A percentile compares a stretch with the other conserved stretches of the same genome.
These are phyloP conservation scores for Sparidentex hasta DNA, from an alignment of 2,797 vertebrate genomes.

Conservation along the genomic window DNA sequence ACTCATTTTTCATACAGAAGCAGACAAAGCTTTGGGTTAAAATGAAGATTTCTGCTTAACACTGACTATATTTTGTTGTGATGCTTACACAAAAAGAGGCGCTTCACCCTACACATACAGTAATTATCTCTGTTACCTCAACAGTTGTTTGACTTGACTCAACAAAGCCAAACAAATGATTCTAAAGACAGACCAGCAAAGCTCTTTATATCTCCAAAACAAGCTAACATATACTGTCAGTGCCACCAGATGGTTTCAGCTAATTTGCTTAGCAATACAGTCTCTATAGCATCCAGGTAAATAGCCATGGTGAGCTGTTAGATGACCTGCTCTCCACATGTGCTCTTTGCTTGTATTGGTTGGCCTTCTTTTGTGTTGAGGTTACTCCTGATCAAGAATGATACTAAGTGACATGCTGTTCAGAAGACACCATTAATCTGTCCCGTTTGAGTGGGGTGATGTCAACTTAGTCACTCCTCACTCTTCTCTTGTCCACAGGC, in stretches of 20 bases:
- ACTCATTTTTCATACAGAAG: neutral
- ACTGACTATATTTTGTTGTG: neutral
- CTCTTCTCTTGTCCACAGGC: neutral
- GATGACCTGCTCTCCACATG: conserved; percentile 6
- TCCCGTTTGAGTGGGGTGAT: conserved; percentile 10
- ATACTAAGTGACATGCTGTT: conserved; percentile 13
- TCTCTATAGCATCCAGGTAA: conserved; percentile 41
- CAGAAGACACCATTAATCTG: neutral
- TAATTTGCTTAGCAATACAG: conserved; percentile 24
- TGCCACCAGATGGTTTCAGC: neutral
- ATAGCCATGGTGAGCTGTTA: neutral
- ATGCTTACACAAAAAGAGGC: neutral
- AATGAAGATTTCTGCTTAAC: neutral
- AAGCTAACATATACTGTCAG: conserved; percentile 6
- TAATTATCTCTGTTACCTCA: conserved; percentile 22
- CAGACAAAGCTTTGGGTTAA: neutral
- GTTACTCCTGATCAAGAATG: neutral
- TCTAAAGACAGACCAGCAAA: conserved; percentile 17
- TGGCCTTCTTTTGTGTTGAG: conserved; percentile 11
- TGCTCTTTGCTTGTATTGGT: neutral
- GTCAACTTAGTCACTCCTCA: neutral
- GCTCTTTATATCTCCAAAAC: conserved; percentile 22
- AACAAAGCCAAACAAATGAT: neutral
- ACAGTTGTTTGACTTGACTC: conserved; percentile 5
- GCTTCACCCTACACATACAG: neutral